Evolutionary conservation across 1,140 invertebrate species (phyloP).

Genomic region (Apis cerana): DNA sequence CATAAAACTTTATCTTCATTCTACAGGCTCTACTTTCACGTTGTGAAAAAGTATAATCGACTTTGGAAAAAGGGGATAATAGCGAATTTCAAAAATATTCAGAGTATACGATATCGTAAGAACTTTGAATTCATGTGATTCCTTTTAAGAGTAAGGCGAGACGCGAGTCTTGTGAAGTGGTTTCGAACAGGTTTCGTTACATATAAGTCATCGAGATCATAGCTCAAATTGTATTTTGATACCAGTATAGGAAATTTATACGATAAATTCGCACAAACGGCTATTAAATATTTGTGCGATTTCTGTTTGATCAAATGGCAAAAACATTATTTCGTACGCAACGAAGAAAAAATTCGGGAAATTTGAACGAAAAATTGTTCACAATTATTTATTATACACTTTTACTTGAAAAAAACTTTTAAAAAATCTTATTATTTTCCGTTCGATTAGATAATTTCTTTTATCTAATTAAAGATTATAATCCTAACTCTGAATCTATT

Average conservation of each 20-base stretch:
- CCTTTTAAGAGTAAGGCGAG: conserved; percentile 25
- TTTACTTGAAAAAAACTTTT: too few relatives aligned
- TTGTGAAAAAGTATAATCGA: not conserved
- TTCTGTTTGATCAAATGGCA: not conserved
- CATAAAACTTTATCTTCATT: not conserved
- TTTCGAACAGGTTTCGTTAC: conserved; percentile 19
- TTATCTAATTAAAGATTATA: too few relatives aligned
- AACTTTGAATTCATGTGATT: not conserved
- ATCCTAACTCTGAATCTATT: too few relatives aligned
- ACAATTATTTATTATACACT: not conserved
- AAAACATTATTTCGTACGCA: not conserved
- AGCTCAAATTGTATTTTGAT: conserved; percentile 40
- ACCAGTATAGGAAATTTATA: conserved; percentile 2
- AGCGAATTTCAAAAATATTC: not conserved
- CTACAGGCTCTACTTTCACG: too few relatives aligned
- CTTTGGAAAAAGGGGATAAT: not conserved
- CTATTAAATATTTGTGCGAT: not conserved
- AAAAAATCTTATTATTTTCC: too few relatives aligned
- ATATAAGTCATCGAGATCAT: conserved; percentile 19
- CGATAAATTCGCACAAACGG: conserved; percentile 13
- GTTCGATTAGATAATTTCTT: too few relatives aligned
- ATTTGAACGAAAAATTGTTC: too few relatives aligned
- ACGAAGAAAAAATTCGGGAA: not conserved
- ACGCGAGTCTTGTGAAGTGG: conserved; percentile 7
- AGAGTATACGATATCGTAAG: not conserved